Evolutionary conservation across 2,797 vertebrate species (phyloP).

Genomic region (Pantherophis vulpinus): DNA sequence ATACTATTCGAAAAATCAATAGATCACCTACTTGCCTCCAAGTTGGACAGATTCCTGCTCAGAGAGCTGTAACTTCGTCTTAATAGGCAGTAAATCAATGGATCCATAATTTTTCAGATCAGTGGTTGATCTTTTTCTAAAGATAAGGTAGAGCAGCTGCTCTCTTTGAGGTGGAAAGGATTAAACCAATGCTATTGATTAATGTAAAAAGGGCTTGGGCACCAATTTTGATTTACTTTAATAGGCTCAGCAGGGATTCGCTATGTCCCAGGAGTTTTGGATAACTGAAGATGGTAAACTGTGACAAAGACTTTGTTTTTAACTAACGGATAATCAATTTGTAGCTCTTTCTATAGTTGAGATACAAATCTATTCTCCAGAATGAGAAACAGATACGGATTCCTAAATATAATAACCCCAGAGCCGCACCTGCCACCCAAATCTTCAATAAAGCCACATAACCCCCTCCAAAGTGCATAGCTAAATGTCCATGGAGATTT

Average conservation of each 20-base stretch:
- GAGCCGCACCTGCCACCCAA: background rate
- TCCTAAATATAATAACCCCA: background rate
- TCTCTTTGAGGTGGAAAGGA: background rate
- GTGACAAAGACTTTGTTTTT: background rate
- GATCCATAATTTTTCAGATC: background rate
- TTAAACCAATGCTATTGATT: background rate
- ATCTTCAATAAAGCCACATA: background rate
- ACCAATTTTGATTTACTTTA: background rate
- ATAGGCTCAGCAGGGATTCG: background rate
- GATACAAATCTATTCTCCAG: background rate
- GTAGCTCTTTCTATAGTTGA: background rate
- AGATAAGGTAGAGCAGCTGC: background rate
- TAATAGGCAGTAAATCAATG: background rate
- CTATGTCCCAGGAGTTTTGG: background rate
- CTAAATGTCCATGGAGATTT: background rate
- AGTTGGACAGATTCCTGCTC: background rate
- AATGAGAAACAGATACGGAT: background rate
- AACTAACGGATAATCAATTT: background rate
- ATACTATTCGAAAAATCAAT: background rate
- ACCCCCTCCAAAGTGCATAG: background rate
- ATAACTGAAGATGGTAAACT: background rate
- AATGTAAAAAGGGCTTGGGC: background rate
- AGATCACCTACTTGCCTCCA: background rate
- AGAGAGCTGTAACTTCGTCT: background rate
- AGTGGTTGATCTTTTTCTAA: background rate